Evolutionary conservation across 30 jellyfish, hydroid and myxozoan genomes (phyloP).

Genomic region (Clytia hemisphaerica): DNA sequence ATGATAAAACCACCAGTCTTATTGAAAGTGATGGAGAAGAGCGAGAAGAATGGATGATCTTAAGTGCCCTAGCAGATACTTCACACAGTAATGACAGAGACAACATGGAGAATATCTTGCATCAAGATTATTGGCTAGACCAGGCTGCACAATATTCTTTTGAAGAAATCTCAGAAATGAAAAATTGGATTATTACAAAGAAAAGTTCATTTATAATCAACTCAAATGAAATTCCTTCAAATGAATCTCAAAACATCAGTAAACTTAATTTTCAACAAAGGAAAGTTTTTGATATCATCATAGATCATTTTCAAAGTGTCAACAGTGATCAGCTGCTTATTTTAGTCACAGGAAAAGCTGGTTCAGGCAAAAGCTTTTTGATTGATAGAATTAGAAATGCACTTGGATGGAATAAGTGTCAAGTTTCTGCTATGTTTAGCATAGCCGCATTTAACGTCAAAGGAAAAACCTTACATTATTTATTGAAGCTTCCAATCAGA

Average conservation of each 20-base stretch:
- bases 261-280: conserved; percentile 10
- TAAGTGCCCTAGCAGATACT: conserved; percentile 17
- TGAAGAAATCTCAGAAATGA: conserved; percentile 13
- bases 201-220: conserved; percentile 1
- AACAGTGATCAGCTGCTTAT: conserved; percentile 4
- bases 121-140: neutral
- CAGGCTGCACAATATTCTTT: conserved; percentile 3
- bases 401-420: conserved; percentile 4
- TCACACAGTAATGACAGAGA: no score
- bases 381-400: conserved; percentile 5
- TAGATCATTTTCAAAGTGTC: neutral
- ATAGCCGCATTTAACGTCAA: conserved; percentile 21
- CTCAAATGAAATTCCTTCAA: neutral
- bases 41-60: conserved; percentile 48
- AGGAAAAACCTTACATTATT: conserved; percentile 21
- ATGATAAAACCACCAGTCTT: no score
- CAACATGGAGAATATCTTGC: no score
- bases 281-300: neutral
- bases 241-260: neutral
- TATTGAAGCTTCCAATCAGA: conserved; percentile 21
- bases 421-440: neutral
- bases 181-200: conserved; percentile 27
- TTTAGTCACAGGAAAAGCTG: conserved; percentile 21
- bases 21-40: neutral
- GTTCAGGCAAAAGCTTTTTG: conserved; percentile 25